phyloP scores from a whole-genome alignment of 1,140 invertebrate species.

The Paramacrobiotus metropolitanus region DNA sequence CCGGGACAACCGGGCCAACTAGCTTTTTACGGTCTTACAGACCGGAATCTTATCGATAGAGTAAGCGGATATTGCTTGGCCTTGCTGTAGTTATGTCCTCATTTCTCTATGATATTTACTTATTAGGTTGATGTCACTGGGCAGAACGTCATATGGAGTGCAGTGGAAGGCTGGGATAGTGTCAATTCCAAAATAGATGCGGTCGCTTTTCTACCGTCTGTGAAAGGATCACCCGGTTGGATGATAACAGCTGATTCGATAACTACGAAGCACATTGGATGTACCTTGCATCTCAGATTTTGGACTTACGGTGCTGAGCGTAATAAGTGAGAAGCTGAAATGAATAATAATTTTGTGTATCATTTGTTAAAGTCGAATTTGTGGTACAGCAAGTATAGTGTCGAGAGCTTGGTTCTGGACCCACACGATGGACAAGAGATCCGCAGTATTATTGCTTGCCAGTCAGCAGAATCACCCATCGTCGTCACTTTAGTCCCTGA shows the following conservation, averaged over 20 bases:
- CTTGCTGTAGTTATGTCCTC: no score
- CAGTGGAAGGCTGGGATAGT: not conserved
- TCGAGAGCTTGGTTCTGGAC: not conserved
- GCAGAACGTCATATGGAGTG: not conserved
- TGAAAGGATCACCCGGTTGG: no score
- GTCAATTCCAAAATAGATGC: not conserved
- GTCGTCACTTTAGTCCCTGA: not conserved
- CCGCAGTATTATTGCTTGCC: not conserved
- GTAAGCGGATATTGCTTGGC: no score
- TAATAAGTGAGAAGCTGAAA: not conserved
- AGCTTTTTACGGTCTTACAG: not conserved
- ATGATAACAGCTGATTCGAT: not conserved
- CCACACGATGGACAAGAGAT: not conserved
- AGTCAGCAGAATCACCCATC: no score
- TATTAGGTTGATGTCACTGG: not conserved
- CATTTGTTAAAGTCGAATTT: not conserved
- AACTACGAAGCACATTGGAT: not conserved
- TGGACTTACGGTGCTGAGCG: not conserved
- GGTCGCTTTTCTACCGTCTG: not conserved
- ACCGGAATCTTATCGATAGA: no score
- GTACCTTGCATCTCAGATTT: not conserved
- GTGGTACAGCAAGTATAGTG: not conserved
- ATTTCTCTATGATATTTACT: no score
- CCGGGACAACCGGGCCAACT: not conserved
- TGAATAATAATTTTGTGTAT: not conserved